Evolutionary conservation across 2,113 vertebrate species (phyloP), one percentile per base, ranked within the genome.

Genomic region (Ptychochromis oligacanthus): DNA sequence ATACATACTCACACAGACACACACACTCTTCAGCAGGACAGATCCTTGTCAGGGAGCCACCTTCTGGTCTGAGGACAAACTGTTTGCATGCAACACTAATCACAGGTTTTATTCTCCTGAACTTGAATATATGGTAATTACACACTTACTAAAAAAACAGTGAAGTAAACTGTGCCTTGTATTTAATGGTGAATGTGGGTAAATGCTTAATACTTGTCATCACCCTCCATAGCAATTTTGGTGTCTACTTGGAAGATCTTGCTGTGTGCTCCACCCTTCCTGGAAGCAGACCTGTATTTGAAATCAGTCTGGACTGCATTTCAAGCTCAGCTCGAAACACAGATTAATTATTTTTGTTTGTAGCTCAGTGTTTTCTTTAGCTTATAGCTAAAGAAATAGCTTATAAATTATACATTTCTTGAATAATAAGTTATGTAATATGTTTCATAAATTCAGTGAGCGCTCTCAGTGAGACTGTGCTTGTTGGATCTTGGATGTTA

Each of bases 211-310:
- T 89, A 80, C 77, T 79, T 83, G 78, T 74, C 65, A 56, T 88
- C 76, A 58, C 58, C 74, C 65, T 77, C 72, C 78, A 84, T 87
- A 86, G 83, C 64, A 93, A 90, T 88, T 91, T 92, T 86, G 87
- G 89, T 91, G 86, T 81, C 56, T 82, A 22, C 81, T 86, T 92
- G 89, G 91, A 90, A 80, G 88, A 83, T 74, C 22, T 36, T 54
- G 18, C 46, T 6, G 31, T 18, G 80, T 24, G 58, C 89, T 89
- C 87, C 91, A 87, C 90, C 91, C 91, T 88, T 91, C 83, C 91
- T 89, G 75, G 38, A 80, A 86, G 62, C 76, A 89, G 84, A 91
- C 84, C 89, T 88, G 89, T 83, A 55, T 75, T 82, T 89, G 89
- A 83, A 65, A 60, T 87, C 55, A 14, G 79, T n/a, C 46, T 67